These are phyloP conservation scores for mouse (Mus musculus) DNA, from an alignment of 2,113 vertebrate genomes.

Conservation along the genomic window GRCm39 chr12:4278501-4279000, in stretches of 20 bases:
- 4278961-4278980: neutral
- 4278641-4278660: too few species aligned
- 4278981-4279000: neutral
- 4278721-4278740: constrained; percentile 52
- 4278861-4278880: neutral
- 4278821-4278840: neutral
- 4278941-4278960: too few species aligned
- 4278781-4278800: neutral
- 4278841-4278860: neutral
- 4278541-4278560: constrained; percentile 81
- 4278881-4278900: neutral
- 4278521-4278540: constrained; percentile 70
- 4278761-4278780: too few species aligned
- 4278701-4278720: neutral
- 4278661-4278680: too few species aligned
- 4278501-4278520: constrained; percentile 55
- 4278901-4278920: neutral
- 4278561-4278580: constrained; percentile 56
- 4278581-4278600: too few species aligned
- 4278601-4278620: too few species aligned
- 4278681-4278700: too few species aligned
- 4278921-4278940: neutral
- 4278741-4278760: too few species aligned
- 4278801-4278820: neutral
- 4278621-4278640: too few species aligned